Conservation (phyloP, 2,113 vertebrate genomes). For the Zootoca vivipara region DNA sequence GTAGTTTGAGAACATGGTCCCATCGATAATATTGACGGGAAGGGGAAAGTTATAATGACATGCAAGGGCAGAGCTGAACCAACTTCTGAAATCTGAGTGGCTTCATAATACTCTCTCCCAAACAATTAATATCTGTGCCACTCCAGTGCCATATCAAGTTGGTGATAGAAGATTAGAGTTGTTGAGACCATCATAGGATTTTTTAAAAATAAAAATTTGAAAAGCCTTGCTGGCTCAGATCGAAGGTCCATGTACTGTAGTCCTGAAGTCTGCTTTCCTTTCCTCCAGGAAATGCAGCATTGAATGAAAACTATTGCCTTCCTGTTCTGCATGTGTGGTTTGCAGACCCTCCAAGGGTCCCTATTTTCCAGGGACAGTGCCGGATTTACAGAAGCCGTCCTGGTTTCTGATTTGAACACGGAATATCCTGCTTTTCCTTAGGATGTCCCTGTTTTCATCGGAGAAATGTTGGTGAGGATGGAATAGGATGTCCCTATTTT, state of each 20-base stretch:
- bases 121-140: background rate
- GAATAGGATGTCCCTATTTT: too few relatives aligned
- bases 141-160: background rate
- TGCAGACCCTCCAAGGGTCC: too few relatives aligned
- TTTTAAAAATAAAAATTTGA: background rate
- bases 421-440: too few relatives aligned
- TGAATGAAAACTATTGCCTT: too few relatives aligned
- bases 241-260: background rate
- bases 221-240: background rate
- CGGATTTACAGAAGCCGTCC: too few relatives aligned
- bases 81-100: slow-evolving; percentile 4
- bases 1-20: background rate
- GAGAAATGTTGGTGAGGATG: too few relatives aligned
- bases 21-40: slow-evolving; percentile 18
- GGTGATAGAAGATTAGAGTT: background rate
- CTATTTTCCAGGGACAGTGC: too few relatives aligned
- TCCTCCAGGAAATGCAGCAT: background rate
- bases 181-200: background rate
- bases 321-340: too few relatives aligned
- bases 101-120: background rate
- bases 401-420: too few relatives aligned
- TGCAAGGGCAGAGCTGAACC: background rate
- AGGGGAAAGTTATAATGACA: slow-evolving; percentile 19
- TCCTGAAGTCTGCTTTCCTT: background rate
- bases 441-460: too few relatives aligned